Base-by-base conservation (phyloP, 2,888 invertebrate species). In the Dynastes grantii region DNA sequence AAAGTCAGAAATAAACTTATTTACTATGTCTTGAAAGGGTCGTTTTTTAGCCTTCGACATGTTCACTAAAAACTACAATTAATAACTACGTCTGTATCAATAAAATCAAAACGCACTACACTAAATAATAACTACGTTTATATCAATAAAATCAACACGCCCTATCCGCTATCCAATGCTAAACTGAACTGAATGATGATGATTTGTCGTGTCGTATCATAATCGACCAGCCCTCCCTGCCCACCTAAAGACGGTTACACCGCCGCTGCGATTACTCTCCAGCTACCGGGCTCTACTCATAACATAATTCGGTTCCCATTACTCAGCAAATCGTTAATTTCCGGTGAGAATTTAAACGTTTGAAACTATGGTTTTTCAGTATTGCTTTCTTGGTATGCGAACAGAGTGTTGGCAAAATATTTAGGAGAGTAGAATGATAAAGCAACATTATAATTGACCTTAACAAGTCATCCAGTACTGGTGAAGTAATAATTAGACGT, bases 371-470 rank as follows among this genome's bases (percentile, higher is more conserved):
- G 13, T 29, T 63, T 63, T 32, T 63, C 27, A 29, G 13, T 32
- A 4, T 29, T 29, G n/a, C 29, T 29, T 40, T 67, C 65, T 9
- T 1, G n/a, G 40, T 67, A 63, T 67, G 9, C 6, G n/a, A 4
- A 65, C 13, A 4, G 45, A 58, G 71, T 55, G 22, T 22, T 22
- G 40, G 22, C 40, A 45, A 73, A 61, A 58, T 73, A 58, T 73
- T 73, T 58, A 58, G 73, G 73, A 58, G 73, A 71, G 55, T 58
- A 16, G 37, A 55, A 55, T 71, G 55, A 55, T 70, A 27, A 37
- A 32, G 55, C 16, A n/a, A 37, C 8, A 73, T 61, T 58, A 58
- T 58, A 61, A 58, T 73, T 71, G 55, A 58, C 58, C 61, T 73
- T 40, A 73, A 61, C 40, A 40, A 61, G 29, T 61, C 45, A 61